phyloP scores from a whole-genome alignment of 2,888 invertebrate genomes.

The Drosophila neotestacea region DNA sequence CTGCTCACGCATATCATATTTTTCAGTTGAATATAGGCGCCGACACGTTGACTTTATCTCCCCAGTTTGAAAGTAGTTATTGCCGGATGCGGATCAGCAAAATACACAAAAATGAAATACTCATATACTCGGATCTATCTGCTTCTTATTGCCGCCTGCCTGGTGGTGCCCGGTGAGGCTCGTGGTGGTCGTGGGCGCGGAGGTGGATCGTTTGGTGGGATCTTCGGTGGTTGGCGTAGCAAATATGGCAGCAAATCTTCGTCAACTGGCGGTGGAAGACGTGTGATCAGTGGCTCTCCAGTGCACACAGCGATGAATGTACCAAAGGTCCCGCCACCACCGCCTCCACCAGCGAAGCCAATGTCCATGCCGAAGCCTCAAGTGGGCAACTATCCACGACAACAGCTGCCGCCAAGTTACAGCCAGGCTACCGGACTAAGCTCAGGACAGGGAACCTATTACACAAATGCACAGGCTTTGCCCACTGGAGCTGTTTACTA shows the following conservation, averaged over 20 bases:
- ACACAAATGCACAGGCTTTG: slow-evolving; percentile 70
- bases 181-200: slow-evolving; percentile 81
- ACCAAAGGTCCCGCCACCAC: slow-evolving; percentile 64
- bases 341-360: slow-evolving; percentile 44
- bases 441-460: slow-evolving; percentile 60
- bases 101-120: slow-evolving; percentile 51
- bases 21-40: slow-evolving; percentile 64
- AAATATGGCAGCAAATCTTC: slow-evolving; percentile 80
- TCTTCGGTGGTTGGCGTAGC: slow-evolving; percentile 82
- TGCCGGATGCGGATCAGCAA: slow-evolving; percentile 54
- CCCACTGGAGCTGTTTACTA: slow-evolving; percentile 80
- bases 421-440: slow-evolving; percentile 32
- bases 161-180: slow-evolving; percentile 54
- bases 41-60: slow-evolving; percentile 30
- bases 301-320: slow-evolving; percentile 68
- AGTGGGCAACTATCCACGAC: slow-evolving; percentile 63
- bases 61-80: slow-evolving; percentile 58
- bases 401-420: slow-evolving; percentile 65
- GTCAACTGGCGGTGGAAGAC: slow-evolving; percentile 65
- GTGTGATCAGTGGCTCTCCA: slow-evolving; percentile 75
- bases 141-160: slow-evolving; percentile 49
- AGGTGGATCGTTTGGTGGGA: slow-evolving; percentile 81
- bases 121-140: slow-evolving; percentile 39
- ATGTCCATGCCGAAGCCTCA: slow-evolving; percentile 50
- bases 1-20: slow-evolving; percentile 55